Evolutionary conservation across 2,113 vertebrate genomes (phyloP).

Genomic region (Varanus komodoensis): DNA sequence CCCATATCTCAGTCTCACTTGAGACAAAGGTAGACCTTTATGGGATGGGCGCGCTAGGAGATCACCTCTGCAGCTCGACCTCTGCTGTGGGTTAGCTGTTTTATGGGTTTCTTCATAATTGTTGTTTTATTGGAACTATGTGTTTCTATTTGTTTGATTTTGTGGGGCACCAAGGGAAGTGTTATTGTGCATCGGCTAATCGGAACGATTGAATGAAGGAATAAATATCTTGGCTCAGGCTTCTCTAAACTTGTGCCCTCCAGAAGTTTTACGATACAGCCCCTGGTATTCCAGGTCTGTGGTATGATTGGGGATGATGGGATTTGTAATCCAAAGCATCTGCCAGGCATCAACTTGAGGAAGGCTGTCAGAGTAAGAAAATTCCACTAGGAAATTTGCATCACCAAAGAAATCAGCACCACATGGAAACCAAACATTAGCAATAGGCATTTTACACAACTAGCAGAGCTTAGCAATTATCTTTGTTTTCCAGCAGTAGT

Average conservation of each 20-base stretch:
- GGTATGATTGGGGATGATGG: no score
- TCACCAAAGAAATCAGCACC: background rate
- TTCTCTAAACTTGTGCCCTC: no score
- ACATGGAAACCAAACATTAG: background rate
- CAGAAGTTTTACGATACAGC: no score
- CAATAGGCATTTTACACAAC: background rate
- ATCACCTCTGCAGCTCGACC: no score
- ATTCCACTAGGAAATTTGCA: background rate
- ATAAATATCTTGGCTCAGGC: no score
- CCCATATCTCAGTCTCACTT: background rate
- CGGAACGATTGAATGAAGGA: background rate
- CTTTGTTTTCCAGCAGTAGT: background rate
- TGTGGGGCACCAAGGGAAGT: background rate
- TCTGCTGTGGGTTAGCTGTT: no score
- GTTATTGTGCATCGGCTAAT: background rate
- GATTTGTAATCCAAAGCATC: no score
- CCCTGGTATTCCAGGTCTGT: no score
- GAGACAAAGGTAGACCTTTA: slow-evolving; percentile 43
- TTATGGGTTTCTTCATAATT: no score
- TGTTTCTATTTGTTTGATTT: background rate
- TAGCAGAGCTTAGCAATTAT: background rate
- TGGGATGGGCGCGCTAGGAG: no score
- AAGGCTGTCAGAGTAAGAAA: background rate
- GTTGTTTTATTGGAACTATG: no score
- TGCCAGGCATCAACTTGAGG: no score